A percentile compares a stretch with the other conserved stretches of the same genome.
Evolutionary conservation across 2,113 vertebrate genomes (phyloP).

Genomic region (Otus sunia): DNA sequence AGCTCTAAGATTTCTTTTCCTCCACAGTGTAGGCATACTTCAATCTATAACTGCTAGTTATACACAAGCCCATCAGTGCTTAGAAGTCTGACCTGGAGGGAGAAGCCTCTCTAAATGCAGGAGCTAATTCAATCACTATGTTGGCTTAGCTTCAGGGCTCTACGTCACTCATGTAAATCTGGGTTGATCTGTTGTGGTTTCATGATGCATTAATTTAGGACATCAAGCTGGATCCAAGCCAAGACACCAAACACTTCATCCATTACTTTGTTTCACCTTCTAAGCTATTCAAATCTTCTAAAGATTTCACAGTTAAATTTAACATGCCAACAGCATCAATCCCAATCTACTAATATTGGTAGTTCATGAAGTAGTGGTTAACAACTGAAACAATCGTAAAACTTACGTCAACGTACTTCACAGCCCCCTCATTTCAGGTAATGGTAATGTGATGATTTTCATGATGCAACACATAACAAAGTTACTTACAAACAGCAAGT

Average conservation of each 20-base stretch:
- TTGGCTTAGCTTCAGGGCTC: conserved; percentile 59
- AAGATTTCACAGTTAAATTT: conserved; percentile 32
- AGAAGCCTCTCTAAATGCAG: conserved; percentile 46
- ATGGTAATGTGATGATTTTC: not conserved
- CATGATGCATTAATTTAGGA: conserved; percentile 44
- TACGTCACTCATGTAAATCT: conserved; percentile 52
- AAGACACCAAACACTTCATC: conserved; percentile 25
- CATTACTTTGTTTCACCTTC: conserved; percentile 16
- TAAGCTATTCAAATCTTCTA: not conserved
- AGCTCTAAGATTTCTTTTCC: conserved; percentile 17
- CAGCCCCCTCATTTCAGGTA: not conserved
- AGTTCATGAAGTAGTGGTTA: not conserved
- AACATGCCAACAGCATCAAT: not conserved
- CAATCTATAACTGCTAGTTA: not conserved
- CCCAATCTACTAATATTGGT: not conserved
- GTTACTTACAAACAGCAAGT: not conserved
- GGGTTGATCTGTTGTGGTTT: conserved; percentile 62
- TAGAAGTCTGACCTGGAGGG: conserved; percentile 49
- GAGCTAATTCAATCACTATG: conserved; percentile 66
- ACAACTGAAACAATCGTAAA: not conserved
- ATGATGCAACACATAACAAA: not conserved
- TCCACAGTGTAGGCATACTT: not conserved
- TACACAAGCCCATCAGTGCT: not conserved
- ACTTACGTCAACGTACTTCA: not conserved
- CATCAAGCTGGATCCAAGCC: conserved; percentile 48